Evolutionary conservation across 2,113 vertebrate species (phyloP).

Genomic region (Phasianus colchicus): DNA sequence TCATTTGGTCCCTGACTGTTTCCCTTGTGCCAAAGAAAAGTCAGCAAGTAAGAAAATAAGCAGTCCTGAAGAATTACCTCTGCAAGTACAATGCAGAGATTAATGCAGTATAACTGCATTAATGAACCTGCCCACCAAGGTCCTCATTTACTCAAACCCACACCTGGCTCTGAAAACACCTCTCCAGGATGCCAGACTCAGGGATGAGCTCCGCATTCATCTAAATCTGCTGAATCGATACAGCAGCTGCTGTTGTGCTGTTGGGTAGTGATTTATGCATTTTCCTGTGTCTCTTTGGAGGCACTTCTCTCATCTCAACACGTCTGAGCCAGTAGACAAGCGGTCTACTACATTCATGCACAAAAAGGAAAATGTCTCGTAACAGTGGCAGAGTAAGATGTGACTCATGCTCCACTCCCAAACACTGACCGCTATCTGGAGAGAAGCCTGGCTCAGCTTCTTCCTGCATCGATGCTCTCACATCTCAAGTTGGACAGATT

Average conservation of each 20-base stretch:
- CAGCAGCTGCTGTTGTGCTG: not conserved
- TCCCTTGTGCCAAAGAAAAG: not conserved
- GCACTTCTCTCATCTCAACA: not conserved
- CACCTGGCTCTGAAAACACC: not conserved
- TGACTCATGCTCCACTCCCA: not conserved
- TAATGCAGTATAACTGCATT: not conserved
- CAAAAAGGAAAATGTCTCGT: too few species aligned
- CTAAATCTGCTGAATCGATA: not conserved
- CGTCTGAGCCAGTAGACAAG: not conserved
- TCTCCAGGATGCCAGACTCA: not conserved
- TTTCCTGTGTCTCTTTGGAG: not conserved
- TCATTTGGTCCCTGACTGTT: not conserved
- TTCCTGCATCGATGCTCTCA: rapidly evolving
- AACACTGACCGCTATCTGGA: rapidly evolving
- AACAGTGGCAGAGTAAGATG: not conserved
- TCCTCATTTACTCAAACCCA: not conserved
- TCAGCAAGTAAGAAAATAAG: not conserved
- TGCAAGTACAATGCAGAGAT: not conserved
- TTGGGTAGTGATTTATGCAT: not conserved
- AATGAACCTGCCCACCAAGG: not conserved
- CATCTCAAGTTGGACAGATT: not conserved
- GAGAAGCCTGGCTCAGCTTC: not conserved
- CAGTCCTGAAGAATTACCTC: not conserved
- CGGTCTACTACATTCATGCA: rapidly evolving
- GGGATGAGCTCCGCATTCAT: too few species aligned